Conservation (phyloP, 1,140 invertebrate species). For the Leptinotarsa lineolata region DNA sequence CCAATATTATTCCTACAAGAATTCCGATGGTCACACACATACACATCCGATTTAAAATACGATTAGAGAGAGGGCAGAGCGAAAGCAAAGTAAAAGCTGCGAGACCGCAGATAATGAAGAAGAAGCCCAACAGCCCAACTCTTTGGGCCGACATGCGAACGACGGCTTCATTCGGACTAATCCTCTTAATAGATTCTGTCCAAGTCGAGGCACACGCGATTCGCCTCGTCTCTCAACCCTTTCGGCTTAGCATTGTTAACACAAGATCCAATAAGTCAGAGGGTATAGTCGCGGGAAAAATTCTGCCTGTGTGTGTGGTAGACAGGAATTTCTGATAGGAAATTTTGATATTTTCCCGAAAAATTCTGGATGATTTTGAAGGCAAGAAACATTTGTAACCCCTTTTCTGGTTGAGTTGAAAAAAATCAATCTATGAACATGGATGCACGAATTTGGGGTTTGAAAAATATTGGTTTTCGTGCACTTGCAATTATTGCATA, state of each 20-base stretch:
- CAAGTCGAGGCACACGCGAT: slow-evolving; percentile 9
- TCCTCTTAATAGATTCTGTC: slow-evolving; percentile 57
- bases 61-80: slow-evolving; percentile 9
- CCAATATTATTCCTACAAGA: slow-evolving; percentile 9
- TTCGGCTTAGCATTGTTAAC: slow-evolving; percentile 56
- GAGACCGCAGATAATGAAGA: slow-evolving; percentile 51
- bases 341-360: too few species aligned
- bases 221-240: slow-evolving; percentile 44
- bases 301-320: background rate
- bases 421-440: too few species aligned
- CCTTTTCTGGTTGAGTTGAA: too few species aligned
- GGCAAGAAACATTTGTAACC: background rate
- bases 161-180: slow-evolving; percentile 54
- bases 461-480: too few species aligned
- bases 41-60: slow-evolving; percentile 35
- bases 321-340: background rate
- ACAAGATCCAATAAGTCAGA: slow-evolving; percentile 56
- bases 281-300: slow-evolving; percentile 4
- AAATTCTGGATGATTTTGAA: background rate
- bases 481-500: too few species aligned
- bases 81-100: slow-evolving; percentile 44
- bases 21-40: slow-evolving; percentile 1
- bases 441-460: too few species aligned
- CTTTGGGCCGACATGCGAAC: slow-evolving; percentile 29
- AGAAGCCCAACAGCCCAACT: slow-evolving; percentile 44